These are phyloP conservation scores for Cephonodes hylas DNA, from an alignment of 2,888 invertebrate genomes.

Conservation along the genomic window DNA sequence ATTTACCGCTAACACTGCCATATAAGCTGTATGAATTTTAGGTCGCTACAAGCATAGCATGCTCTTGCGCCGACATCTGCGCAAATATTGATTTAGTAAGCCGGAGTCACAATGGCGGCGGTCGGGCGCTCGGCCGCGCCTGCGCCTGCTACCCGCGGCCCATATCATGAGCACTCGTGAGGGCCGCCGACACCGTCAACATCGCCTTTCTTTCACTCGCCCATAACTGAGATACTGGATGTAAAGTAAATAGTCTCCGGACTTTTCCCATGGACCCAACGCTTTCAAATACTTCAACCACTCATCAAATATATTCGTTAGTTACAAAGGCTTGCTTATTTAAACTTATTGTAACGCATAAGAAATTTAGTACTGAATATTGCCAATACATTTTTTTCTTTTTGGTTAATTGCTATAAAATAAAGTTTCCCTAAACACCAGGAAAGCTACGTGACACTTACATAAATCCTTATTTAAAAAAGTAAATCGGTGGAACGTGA, in stretches of 20 bases:
- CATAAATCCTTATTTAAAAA: no score
- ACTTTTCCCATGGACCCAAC: conserved; percentile 40
- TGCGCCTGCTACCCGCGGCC: conserved; percentile 31
- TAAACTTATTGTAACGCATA: no score
- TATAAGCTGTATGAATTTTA: conserved; percentile 81
- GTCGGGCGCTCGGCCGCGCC: conserved; percentile 27
- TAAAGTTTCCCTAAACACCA: no score
- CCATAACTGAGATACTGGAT: conserved; percentile 44
- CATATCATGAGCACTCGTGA: conserved; percentile 38
- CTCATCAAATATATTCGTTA: background rate
- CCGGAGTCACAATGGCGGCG: conserved; percentile 67
- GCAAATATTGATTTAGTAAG: conserved; percentile 82
- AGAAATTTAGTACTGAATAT: background rate
- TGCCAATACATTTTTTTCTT: background rate
- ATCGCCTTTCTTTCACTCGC: conserved; percentile 46
- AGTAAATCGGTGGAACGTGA: no score
- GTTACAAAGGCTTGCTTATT: background rate
- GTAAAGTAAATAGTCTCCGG: conserved; percentile 42
- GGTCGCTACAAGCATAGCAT: conserved; percentile 78
- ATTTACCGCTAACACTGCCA: conserved; percentile 81
- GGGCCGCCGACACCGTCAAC: conserved; percentile 34
- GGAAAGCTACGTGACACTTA: no score
- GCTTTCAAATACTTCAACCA: conserved; percentile 1
- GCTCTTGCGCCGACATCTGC: conserved; percentile 80
- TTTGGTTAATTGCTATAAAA: no score